Evolutionary conservation across 2,113 vertebrate species (phyloP), one percentile per base, ranked within the genome.

Genomic region (Thalassarche chlororhynchos): DNA sequence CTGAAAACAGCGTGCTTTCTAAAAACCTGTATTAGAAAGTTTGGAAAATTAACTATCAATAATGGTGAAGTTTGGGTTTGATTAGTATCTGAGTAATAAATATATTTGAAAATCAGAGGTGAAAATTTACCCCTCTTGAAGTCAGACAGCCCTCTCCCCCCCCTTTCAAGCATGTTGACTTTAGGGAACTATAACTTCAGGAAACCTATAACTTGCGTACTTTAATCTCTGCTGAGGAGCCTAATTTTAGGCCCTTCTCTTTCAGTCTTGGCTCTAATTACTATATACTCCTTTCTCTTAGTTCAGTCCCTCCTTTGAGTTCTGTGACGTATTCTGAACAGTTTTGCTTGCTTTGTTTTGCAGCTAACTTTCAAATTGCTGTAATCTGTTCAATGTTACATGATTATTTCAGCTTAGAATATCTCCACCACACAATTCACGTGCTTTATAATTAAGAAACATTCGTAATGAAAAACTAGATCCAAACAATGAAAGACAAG

Each of bases 321-420:
- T 93, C 80, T 52, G 24, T 91, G 93, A 89, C 5, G 6, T 92
- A 55, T 32, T 94, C 47, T 87, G 66, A 84, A 84, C 11, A 54
- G 44, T 80, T 86, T 65, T 85, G 19, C 61, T 94, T 87, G 28
- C 51, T 89, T 93, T 92, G 28, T 90, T 96, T 89, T 86, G 46
- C n/a, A 72, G 21, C 64, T 86, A 31, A 83, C 70, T 91, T 95
- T 75, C 16, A 36, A 97, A 76, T 74, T 76, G 46, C n/a, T 87
- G 23, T 89, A n/a, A 65, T 93, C 40, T 85, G 47, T 71, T 91
- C 34, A 49, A 14, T 34, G 34, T 62, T 94, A 51, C 36, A 26
- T 70, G 16, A 80, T 93, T 68, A 57, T 92, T 95, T 94, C 69
- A 71, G 19, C 38, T 79, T 77, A 66, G 84, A 95, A 24, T 92